Conservation (phyloP, 92 coral and sea anemone species). For the Anthopleura xanthogrammica region DNA sequence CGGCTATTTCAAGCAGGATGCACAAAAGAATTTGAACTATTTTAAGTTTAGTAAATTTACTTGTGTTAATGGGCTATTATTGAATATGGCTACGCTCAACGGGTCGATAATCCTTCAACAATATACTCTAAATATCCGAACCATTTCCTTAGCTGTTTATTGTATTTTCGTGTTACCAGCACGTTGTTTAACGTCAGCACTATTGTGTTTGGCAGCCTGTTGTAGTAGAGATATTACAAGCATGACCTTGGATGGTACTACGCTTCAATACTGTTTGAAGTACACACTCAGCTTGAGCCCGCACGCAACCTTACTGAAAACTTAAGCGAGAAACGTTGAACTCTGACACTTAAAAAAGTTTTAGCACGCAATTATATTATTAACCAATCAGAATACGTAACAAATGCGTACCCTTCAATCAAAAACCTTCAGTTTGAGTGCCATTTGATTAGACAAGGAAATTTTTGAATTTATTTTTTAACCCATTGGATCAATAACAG, state of each 20-base stretch:
- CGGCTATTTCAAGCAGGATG: no score
- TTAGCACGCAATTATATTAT: background rate
- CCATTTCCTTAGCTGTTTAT: slow-evolving; percentile 4
- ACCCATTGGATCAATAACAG: background rate
- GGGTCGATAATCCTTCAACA: background rate
- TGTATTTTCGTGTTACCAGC: background rate
- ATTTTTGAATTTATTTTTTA: background rate
- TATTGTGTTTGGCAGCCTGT: background rate
- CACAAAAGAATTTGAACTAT: background rate
- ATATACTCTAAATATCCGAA: background rate
- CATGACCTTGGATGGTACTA: slow-evolving; percentile 2
- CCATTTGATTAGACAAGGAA: background rate
- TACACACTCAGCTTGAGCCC: slow-evolving; percentile 30
- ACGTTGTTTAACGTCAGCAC: background rate
- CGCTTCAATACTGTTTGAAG: background rate
- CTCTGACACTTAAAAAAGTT: slow-evolving; percentile 2
- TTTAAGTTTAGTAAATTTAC: background rate
- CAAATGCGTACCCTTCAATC: background rate
- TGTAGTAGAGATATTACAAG: background rate
- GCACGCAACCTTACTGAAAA: slow-evolving; percentile 19
- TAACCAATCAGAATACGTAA: slow-evolving; percentile 5
- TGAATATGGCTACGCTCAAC: background rate
- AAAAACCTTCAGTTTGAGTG: background rate
- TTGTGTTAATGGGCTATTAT: background rate
- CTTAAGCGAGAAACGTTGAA: background rate